Evolutionary conservation across 2,888 invertebrate genomes (phyloP).

Genomic region (Auanema sp.): DNA sequence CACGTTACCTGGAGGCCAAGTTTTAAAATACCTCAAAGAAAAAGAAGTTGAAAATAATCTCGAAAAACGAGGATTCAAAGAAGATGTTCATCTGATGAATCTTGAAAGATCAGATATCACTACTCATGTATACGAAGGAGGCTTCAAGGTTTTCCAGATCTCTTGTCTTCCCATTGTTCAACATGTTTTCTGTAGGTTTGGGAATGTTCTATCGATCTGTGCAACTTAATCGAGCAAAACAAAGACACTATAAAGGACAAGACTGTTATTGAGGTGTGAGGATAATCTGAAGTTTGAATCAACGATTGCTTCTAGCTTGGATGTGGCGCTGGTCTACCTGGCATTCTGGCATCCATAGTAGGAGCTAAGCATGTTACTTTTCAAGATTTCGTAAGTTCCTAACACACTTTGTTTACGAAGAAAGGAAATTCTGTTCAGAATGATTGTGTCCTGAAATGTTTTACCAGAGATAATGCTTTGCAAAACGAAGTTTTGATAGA

Average conservation of each 20-base stretch:
- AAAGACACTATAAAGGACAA: conserved; percentile 66
- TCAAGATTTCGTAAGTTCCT: conserved; percentile 85
- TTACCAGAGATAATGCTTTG: conserved; percentile 38
- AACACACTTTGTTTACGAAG: neutral
- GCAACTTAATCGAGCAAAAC: conserved; percentile 71
- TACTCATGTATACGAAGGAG: conserved; percentile 71
- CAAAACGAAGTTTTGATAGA: conserved; percentile 33
- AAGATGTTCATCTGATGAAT: conserved; percentile 1
- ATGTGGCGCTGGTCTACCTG: conserved; percentile 86
- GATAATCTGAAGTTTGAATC: neutral
- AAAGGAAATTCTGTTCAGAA: conserved; percentile 68
- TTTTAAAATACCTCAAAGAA: conserved; percentile 12
- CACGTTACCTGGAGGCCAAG: neutral
- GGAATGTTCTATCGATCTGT: conserved; percentile 87
- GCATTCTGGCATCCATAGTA: conserved; percentile 76
- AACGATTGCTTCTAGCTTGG: conserved; percentile 71
- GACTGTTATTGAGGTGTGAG: conserved; percentile 74
- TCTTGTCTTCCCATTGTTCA: conserved; percentile 4
- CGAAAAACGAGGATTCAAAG: conserved; percentile 1
- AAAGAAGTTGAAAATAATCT: conserved; percentile 13
- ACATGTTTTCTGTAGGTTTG: conserved; percentile 68
- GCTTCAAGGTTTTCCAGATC: conserved; percentile 78
- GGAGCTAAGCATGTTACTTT: conserved; percentile 77
- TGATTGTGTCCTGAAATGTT: conserved; percentile 46
- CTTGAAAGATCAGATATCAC: conserved; percentile 46